Evolutionary conservation across 2,797 vertebrate species (phyloP).

Genomic region (Aselliscus stoliczkanus): DNA sequence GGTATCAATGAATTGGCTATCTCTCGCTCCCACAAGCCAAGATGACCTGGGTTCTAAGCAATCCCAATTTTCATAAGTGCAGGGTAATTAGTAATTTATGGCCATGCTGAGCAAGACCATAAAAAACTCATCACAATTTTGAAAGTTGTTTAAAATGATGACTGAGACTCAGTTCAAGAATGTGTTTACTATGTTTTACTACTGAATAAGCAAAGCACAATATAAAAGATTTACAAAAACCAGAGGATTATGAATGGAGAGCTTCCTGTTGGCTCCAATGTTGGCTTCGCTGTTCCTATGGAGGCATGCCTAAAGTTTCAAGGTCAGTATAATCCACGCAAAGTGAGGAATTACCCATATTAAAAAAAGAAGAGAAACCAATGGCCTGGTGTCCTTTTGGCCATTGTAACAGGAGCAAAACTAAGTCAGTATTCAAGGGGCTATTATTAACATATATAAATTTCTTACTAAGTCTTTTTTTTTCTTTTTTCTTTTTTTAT

Average conservation of each 20-base stretch:
- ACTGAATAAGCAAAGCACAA: background rate
- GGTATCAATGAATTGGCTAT: background rate
- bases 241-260: background rate
- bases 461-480: background rate
- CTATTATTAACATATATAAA: background rate
- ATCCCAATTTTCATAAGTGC: background rate
- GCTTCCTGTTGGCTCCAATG: background rate
- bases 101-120: background rate
- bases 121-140: background rate
- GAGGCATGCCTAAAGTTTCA: background rate
- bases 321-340: background rate
- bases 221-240: background rate
- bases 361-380: background rate
- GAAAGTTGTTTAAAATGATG: background rate
- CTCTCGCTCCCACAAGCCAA: background rate
- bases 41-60: background rate
- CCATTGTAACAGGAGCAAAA: background rate
- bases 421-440: background rate
- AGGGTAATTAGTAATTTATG: background rate
- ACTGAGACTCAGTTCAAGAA: background rate
- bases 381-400: background rate
- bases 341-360: background rate
- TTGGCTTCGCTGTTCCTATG: background rate
- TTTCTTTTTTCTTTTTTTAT: too few species aligned
- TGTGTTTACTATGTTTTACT: background rate